Percentiles rank a stretch among this genome's conserved stretches.
These are phyloP conservation scores for Gallinago paraguaiae DNA, from an alignment of 2,113 vertebrate genomes.

Conservation along the genomic window DNA sequence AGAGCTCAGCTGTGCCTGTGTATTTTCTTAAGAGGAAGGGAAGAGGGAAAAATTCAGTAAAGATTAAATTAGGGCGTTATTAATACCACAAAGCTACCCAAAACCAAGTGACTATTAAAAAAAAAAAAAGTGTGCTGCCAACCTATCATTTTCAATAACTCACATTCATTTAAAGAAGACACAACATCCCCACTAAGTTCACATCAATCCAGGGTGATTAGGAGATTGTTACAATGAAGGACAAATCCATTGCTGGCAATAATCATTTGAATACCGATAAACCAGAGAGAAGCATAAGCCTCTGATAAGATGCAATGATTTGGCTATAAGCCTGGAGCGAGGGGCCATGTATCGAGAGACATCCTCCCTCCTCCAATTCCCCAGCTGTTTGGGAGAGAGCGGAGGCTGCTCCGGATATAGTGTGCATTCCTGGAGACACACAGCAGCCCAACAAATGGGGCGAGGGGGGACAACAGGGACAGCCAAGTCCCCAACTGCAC, in stretches of 20 bases:
- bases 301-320: fast-evolving
- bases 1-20: background rate
- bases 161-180: background rate
- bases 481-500: background rate
- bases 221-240: background rate
- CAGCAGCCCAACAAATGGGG: fast-evolving
- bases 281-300: background rate
- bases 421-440: background rate
- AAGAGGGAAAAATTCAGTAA: background rate
- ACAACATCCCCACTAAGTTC: background rate
- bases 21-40: background rate
- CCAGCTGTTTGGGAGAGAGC: fast-evolving
- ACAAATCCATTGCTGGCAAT: background rate
- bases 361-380: background rate
- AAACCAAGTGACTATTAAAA: background rate
- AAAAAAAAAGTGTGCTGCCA: background rate
- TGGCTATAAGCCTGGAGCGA: background rate
- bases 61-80: background rate
- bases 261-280: background rate
- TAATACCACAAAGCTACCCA: constrained; percentile 1
- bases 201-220: background rate
- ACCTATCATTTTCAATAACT: background rate
- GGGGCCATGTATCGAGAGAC: background rate
- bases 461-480: background rate
- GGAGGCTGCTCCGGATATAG: fast-evolving